Percentiles rank a stretch among this genome's conserved stretches.
phyloP scores from a whole-genome alignment of 2,797 vertebrate species.

The Sternotherus odoratus region DNA sequence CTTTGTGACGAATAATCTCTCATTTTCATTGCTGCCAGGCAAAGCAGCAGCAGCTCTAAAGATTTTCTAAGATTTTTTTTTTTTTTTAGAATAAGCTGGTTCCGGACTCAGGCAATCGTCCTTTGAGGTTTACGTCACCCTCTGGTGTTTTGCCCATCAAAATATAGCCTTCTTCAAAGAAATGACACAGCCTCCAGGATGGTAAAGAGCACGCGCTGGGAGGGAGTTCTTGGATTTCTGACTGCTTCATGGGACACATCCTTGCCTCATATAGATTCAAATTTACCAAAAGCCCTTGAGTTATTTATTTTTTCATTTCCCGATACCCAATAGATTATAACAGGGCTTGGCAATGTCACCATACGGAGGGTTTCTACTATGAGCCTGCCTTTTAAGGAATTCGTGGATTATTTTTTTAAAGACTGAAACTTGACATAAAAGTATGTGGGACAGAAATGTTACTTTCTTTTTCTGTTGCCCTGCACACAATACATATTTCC shows the following conservation, averaged over 20 bases:
- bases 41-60: slow-evolving; percentile 49
- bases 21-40: slow-evolving; percentile 30
- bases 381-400: background rate
- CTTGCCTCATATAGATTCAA: slow-evolving; percentile 55
- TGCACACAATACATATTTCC: background rate
- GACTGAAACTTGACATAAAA: slow-evolving; percentile 58
- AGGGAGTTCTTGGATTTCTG: slow-evolving; percentile 66
- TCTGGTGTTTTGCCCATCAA: slow-evolving; percentile 79
- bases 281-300: slow-evolving; percentile 47
- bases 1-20: slow-evolving; percentile 6
- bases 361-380: slow-evolving; percentile 32
- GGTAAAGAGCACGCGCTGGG: slow-evolving; percentile 70
- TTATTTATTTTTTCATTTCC: slow-evolving; percentile 53
- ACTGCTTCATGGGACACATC: slow-evolving; percentile 62
- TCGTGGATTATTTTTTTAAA: background rate
- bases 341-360: slow-evolving; percentile 64
- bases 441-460: slow-evolving; percentile 47
- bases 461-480: slow-evolving; percentile 48
- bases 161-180: slow-evolving; percentile 80
- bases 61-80: slow-evolving; percentile 57
- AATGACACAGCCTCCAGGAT: slow-evolving; percentile 61
- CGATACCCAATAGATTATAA: slow-evolving; percentile 59
- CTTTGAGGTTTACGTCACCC: slow-evolving; percentile 73
- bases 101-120: slow-evolving; percentile 67
- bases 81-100: slow-evolving; percentile 53